Base-by-base conservation (phyloP, 2,888 invertebrate genomes). In the Piscicola geometra region DNA sequence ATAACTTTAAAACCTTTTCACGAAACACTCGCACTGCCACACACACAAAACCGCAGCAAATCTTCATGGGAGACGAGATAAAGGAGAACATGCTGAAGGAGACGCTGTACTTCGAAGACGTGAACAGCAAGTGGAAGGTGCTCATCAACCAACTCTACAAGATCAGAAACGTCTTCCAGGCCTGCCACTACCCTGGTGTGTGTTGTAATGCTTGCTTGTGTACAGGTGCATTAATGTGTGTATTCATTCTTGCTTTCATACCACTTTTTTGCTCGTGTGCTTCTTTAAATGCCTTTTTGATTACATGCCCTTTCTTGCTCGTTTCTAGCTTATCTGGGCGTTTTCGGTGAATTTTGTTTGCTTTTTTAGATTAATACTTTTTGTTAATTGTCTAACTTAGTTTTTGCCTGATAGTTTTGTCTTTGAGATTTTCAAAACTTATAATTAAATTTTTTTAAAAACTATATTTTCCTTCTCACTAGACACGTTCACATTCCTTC, bases 21-120 rank as follows among this genome's bases (percentile, higher is more conserved):
- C 33, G 18, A 15, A 28, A 15, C 15, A 32, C 15, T 28, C 15
- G 21, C 15, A 69, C 41, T 35, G 3, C 60, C n/a, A n/a, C n/a
- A n/a, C n/a, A n/a, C n/a, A n/a, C n/a, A n/a, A n/a, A n/a, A n/a
- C n/a, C 71, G n/a, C 81, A 89, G 89, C 93, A 91, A 83, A 93
- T 94, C 83, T 93, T 94, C 86, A 87, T 88, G 79, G 92, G 93
- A 0, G 93, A 93, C 85, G 93, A 94, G 83, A 93, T 94, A 76
- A 88, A 91, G 77, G 91, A 90, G 81, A 93, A 94, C 84, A 85
- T 94, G 74, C 93, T 93, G 0, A 79, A 83, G 71, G 86, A 86
- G 77, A 90, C 91, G 0, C 87, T 89, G 75, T 89, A 91, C 78
- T 94, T 93, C 86, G 90, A 91, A 81, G 86, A 86, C 21, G 86